These are phyloP conservation scores for Rhodeus uyekii DNA, from an alignment of 2,797 vertebrate genomes.

Conservation along the genomic window DNA sequence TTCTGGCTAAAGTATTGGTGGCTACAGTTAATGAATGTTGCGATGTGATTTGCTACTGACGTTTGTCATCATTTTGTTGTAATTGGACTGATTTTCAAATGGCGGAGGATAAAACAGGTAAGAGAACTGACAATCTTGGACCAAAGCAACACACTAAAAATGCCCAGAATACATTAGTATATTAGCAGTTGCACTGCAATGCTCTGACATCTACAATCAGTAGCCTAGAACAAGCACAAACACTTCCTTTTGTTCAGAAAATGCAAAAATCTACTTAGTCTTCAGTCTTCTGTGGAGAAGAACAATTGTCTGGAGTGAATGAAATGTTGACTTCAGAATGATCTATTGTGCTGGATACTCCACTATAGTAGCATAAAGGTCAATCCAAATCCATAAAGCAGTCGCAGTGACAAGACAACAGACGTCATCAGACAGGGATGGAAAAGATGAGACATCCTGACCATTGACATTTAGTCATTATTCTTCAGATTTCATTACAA, in stretches of 20 bases:
- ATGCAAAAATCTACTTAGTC: background rate
- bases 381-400: conserved; percentile 5
- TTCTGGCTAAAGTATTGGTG: background rate
- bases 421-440: background rate
- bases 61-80: background rate
- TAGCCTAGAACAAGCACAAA: background rate
- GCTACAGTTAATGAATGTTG: background rate
- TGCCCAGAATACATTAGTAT: background rate
- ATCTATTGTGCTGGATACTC: background rate
- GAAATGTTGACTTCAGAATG: background rate
- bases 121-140: background rate
- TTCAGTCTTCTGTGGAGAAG: background rate
- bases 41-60: background rate
- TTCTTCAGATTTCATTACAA: background rate
- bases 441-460: background rate
- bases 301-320: background rate
- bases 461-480: conserved; percentile 3
- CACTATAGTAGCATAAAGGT: background rate
- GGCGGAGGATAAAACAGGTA: background rate
- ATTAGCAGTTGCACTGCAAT: background rate
- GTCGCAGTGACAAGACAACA: background rate
- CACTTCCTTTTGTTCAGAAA: background rate
- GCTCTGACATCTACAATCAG: too few relatives aligned
- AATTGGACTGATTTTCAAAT: background rate
- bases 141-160: background rate